These are phyloP conservation scores for Anarhynchus alexandrinus DNA, from an alignment of 2,113 vertebrate genomes.

Conservation along the genomic window DNA sequence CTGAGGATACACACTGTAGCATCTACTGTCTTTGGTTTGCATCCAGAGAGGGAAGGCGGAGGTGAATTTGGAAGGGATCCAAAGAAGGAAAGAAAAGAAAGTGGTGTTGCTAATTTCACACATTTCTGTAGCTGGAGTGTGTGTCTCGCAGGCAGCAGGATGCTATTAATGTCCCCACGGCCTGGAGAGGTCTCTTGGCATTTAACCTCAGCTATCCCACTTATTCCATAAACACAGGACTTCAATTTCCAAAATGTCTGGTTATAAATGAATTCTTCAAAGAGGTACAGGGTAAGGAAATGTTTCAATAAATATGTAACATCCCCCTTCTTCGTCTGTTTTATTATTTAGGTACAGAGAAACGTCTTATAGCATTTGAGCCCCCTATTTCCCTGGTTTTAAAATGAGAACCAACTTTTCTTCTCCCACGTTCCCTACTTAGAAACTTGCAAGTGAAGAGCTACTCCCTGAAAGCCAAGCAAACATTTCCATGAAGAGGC, in stretches of 20 bases:
- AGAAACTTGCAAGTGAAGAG: background rate
- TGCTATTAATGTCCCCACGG: background rate
- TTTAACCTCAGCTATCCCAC: background rate
- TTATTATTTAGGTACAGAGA: slow-evolving; percentile 48
- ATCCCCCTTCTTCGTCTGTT: background rate
- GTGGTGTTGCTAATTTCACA: slow-evolving; percentile 60
- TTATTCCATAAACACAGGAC: slow-evolving; percentile 30
- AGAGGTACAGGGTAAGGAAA: background rate
- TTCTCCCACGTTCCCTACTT: background rate
- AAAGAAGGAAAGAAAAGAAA: slow-evolving; percentile 40
- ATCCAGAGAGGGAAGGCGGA: slow-evolving; percentile 49
- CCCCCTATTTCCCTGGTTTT: background rate
- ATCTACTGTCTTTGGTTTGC: slow-evolving; percentile 39
- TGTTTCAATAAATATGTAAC: background rate
- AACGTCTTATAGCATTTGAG: background rate
- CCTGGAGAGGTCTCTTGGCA: background rate
- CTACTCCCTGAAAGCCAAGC: background rate
- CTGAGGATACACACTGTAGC: slow-evolving; percentile 37
- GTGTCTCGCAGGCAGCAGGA: slow-evolving; percentile 35
- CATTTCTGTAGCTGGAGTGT: slow-evolving; percentile 40
- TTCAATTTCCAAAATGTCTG: slow-evolving; percentile 1
- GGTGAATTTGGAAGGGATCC: slow-evolving; percentile 28
- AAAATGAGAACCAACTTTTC: background rate
- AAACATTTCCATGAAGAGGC: background rate
- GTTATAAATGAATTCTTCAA: slow-evolving; percentile 36